Base-by-base conservation (phyloP, 2,888 invertebrate genomes). In the Melikaiella ostensackeni region DNA sequence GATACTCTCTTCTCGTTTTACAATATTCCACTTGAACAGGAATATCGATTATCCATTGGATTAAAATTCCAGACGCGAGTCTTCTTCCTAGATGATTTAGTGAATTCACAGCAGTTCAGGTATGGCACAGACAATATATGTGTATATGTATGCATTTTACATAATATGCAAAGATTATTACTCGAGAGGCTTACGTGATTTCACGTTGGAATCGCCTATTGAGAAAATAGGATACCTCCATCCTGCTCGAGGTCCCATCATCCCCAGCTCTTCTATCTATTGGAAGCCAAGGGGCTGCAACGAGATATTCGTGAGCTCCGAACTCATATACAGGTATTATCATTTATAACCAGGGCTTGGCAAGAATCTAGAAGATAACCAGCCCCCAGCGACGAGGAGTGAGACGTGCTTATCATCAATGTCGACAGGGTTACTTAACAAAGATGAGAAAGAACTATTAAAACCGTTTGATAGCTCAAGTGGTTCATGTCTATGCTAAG, bases 291-390 rank as follows among this genome's bases (percentile, higher is more conserved):
- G 64, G 19, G 19, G 66, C 24, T 66, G 46, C 30, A 61, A 38
- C 76, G 63, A 76, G 27, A 77, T 79, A 79, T 75, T 79, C 64
- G 75, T 77, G 78, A 76, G 77, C 75, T 64, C 50, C 62, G 75
- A 75, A 79, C 82, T 85, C 85, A 78, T 84, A 84, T 85, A n/a
- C n/a, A n/a, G n/a, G n/a, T n/a, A 87, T 88, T 87, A 88, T 85
- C 86, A 88, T 90, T 90, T 89, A 88, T 89, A 90, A 88, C 86
- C 86, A 83, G 82, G 81, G 81, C 81, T 83, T 82, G 75, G 83
- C 82, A 84, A 83, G 83, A 87, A 86, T 87, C 84, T 83, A 79
- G 82, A 79, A 84, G 84, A 88, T 87, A 87, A 87, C 85, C 85
- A 81, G 80, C 77, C 77, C 62, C 64, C 80, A 74, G 73, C 55